A percentile compares a stretch with the other conserved stretches of the same genome.
phyloP scores from a whole-genome alignment of 2,113 vertebrate species.

The Pteruthius melanotis region DNA sequence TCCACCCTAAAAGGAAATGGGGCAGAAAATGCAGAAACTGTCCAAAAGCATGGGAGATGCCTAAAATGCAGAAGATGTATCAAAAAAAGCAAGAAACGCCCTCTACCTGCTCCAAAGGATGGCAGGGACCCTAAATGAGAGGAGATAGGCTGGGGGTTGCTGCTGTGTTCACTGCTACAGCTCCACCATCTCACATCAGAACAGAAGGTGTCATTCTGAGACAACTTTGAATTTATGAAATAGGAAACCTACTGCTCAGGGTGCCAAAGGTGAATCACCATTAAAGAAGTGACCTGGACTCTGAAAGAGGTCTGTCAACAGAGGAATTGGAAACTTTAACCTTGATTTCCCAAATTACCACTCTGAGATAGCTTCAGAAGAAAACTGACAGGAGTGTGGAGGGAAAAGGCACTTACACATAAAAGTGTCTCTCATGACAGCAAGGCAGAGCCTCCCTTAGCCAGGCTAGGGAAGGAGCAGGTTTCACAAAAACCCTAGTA shows the following conservation, averaged over 20 bases:
- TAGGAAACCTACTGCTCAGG: neutral
- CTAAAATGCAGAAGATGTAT: neutral
- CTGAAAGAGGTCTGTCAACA: neutral
- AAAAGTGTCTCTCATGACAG: neutral
- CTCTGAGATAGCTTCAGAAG: constrained; percentile 22
- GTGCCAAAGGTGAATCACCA: neutral
- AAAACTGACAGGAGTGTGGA: neutral
- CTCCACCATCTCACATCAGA: neutral
- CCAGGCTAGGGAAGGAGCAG: neutral
- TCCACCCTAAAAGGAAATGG: neutral
- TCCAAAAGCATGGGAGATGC: neutral
- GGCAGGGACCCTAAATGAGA: neutral
- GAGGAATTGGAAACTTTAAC: constrained; percentile 10
- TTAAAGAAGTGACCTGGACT: constrained; percentile 16
- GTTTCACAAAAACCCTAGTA: neutral
- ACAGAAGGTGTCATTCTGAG: neutral
- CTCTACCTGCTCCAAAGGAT: neutral
- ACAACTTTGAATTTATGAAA: constrained; percentile 22
- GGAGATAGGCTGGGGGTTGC: neutral
- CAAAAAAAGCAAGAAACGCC: neutral
- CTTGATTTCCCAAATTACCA: neutral
- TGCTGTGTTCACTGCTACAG: neutral
- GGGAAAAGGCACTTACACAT: neutral
- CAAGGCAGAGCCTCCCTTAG: neutral
- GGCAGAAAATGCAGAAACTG: neutral